Percentiles rank a stretch among this genome's conserved stretches.
Conservation (phyloP, 2,888 invertebrate genomes). For the Thera obeliscata region DNA sequence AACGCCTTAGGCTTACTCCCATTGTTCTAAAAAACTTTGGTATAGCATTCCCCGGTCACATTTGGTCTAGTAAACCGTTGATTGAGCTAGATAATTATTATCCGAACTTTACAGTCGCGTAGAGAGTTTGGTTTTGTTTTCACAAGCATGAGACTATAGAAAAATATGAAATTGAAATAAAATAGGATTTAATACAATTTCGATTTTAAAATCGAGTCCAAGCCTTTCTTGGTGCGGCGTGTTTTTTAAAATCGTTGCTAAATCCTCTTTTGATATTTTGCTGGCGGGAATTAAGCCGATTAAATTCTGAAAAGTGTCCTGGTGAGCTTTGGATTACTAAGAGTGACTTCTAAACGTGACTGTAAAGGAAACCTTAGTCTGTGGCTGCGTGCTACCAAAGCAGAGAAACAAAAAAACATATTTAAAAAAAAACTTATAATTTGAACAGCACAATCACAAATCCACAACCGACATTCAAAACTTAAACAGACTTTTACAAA, state of each 20-base stretch:
- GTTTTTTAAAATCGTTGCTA: neutral
- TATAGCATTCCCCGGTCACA: conserved; percentile 13
- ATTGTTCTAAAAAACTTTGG: conserved; percentile 25
- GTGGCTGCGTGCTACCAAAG: conserved; percentile 14
- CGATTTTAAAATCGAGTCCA: no score
- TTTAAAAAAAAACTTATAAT: neutral
- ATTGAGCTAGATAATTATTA: conserved; percentile 31
- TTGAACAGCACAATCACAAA: conserved; percentile 6
- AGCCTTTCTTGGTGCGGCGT: no score
- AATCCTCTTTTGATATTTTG: conserved; percentile 1
- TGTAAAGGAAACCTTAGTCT: conserved; percentile 8
- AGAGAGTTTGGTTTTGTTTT: conserved; percentile 3
- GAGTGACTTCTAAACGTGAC: conserved; percentile 22
- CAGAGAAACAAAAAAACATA: conserved; percentile 5
- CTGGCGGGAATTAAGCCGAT: neutral
- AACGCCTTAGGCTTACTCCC: conserved; percentile 24
- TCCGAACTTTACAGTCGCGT: conserved; percentile 25
- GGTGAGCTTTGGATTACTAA: neutral
- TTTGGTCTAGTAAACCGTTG: conserved; percentile 26
- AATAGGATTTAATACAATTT: no score
- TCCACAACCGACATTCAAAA: conserved; percentile 17
- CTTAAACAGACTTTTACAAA: conserved; percentile 7
- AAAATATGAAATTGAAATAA: no score
- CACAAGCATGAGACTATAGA: neutral
- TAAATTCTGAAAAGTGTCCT: neutral